Evolutionary conservation across 2,113 vertebrate species (phyloP), one percentile per base, ranked within the genome.

Genomic region (Labrus mixtus): DNA sequence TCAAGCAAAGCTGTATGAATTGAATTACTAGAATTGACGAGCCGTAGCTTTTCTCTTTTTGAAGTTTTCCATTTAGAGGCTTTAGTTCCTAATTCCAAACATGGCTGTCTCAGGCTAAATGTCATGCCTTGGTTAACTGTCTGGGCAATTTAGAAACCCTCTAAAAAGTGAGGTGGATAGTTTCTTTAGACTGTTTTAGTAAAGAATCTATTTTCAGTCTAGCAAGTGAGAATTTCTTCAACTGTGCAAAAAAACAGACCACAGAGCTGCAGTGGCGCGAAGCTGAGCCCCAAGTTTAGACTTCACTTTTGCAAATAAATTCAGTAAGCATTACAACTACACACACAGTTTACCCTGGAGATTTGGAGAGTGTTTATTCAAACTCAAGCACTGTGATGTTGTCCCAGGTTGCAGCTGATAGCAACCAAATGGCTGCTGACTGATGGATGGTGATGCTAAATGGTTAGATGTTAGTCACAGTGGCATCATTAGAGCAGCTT

Each of bases 131-230:
- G 73, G 81, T 85, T 62, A 75, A 83, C 65, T 78, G 64, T 83
- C 51, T 55, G 69, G 51, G 9, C 37, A 61, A 81, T 85, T 76
- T 82, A 76, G 80, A 81, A 79, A 78, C 43, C 55, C 65, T 78
- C 50, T 45, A 58, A 77, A 85, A 82, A 41, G 15, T 57, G 53
- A 88, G 76, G 76, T 46, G 69, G 75, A 68, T 67, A 73, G 70
- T 87, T 90, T 92, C 82, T 90, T 93, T 89, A 87, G 77, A 89
- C 75, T 81, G 61, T 54, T 41, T 39, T 87, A 83, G 74, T 62
- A 63, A 25, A 54, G 53, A 74, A 72, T 19, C n/a, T 63, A 51
- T 43, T 76, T 70, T 77, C 50, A 69, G 66, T 77, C 88, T 84
- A 74, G 71, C 73, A 89, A 87, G 66, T 85, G 79, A 73, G 56